A percentile compares a stretch with the other conserved stretches of the same genome.
Evolutionary conservation across 2,888 invertebrate species (phyloP).

Genomic region (Hermaeophaga mercurialis): DNA sequence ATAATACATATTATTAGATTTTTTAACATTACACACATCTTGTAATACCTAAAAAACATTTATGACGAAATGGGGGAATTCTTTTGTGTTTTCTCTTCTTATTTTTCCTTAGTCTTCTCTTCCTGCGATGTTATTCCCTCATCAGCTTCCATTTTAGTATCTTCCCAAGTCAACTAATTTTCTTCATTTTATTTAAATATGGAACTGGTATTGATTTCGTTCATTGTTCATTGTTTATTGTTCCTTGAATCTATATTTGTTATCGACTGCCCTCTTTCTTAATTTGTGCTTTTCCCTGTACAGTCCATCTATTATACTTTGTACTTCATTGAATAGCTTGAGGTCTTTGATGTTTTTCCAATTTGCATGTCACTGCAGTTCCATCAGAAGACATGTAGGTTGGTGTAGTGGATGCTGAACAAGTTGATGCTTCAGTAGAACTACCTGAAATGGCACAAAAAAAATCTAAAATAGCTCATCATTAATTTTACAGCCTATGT

Average conservation of each 20-base stretch:
- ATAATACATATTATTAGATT: no score
- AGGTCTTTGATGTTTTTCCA: conserved; percentile 39
- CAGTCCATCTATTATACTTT: conserved; percentile 40
- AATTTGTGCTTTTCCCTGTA: conserved; percentile 21
- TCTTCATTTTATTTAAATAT: not conserved
- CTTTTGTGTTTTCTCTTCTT: conserved; percentile 15
- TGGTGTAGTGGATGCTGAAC: no score
- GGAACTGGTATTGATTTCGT: conserved; percentile 6
- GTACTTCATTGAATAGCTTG: conserved; percentile 43
- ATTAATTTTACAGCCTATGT: no score
- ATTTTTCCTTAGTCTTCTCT: conserved; percentile 7
- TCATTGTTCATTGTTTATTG: not conserved
- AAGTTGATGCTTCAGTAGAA: no score
- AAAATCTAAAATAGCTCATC: no score
- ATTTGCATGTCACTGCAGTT: no score
- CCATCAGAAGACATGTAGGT: no score
- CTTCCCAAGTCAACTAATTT: conserved; percentile 24
- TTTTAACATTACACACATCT: no score
- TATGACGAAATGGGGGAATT: not conserved
- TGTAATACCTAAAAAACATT: conserved; percentile 19
- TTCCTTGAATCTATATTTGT: not conserved
- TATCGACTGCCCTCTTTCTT: conserved; percentile 16
- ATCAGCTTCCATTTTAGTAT: conserved; percentile 21
- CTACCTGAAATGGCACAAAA: no score
- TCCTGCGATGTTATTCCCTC: not conserved